Conservation (phyloP, 1,140 invertebrate species). For the Cherax destructor region DNA sequence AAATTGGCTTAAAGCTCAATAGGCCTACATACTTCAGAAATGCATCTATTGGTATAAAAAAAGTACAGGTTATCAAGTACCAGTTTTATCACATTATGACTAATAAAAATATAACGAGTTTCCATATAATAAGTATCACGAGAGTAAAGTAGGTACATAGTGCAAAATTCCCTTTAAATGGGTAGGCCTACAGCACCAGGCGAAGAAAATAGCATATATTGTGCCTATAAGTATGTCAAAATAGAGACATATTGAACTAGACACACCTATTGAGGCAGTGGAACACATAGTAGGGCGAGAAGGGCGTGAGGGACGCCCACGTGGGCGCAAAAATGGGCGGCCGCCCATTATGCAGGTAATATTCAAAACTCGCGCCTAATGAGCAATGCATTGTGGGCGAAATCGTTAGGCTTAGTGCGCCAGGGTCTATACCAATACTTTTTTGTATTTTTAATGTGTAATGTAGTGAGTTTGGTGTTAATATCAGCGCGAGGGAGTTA, state of each 20-base stretch:
- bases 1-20: background rate
- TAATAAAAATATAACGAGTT: background rate
- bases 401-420: constrained; percentile 55
- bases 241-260: no score
- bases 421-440: constrained; percentile 4
- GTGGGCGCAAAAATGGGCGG: no score
- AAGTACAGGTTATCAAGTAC: background rate
- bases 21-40: constrained; percentile 23
- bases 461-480: background rate
- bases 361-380: constrained; percentile 22
- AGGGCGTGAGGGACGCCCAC: no score
- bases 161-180: background rate
- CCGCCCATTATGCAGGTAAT: background rate
- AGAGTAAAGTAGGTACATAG: background rate
- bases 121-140: background rate
- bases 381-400: constrained; percentile 52
- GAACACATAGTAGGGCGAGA: no score
- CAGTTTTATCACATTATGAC: background rate
- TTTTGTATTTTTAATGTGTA: constrained; percentile 57
- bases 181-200: constrained; percentile 8
- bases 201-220: background rate
- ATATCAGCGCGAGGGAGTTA: background rate
- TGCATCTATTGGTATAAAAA: background rate
- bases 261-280: no score
- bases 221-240: no score